A percentile compares a stretch with the other conserved stretches of the same genome.
These are phyloP conservation scores for Sinocyclocheilus grahami DNA, from an alignment of 2,113 vertebrate species.

Conservation along the genomic window DNA sequence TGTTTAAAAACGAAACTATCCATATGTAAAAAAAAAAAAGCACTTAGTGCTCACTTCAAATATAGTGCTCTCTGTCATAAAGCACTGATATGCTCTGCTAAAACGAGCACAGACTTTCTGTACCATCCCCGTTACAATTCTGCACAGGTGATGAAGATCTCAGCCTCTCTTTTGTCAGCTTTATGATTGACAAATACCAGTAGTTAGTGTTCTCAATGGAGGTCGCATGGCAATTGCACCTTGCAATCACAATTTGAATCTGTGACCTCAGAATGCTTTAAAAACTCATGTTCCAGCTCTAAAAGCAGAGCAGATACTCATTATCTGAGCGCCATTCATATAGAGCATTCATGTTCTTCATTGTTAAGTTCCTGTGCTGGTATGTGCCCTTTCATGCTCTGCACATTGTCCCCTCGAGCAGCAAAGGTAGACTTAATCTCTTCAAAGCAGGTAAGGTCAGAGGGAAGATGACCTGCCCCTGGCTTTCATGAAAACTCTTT, in stretches of 20 bases:
- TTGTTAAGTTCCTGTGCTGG: slow-evolving; percentile 51
- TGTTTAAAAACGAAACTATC: slow-evolving; percentile 2
- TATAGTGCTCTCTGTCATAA: slow-evolving; percentile 3
- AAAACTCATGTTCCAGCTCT: slow-evolving; percentile 45
- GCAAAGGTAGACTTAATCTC: slow-evolving; percentile 66
- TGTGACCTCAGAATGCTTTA: slow-evolving; percentile 46
- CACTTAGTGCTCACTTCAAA: background rate
- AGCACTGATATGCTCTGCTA: slow-evolving; percentile 6
- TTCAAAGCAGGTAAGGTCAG: slow-evolving; percentile 73
- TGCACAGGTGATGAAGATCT: slow-evolving; percentile 28
- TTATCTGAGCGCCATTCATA: slow-evolving; percentile 63
- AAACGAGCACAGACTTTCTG: background rate
- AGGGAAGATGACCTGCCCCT: slow-evolving; percentile 67
- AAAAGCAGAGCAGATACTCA: slow-evolving; percentile 63
- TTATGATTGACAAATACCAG: slow-evolving; percentile 45
- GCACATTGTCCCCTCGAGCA: slow-evolving; percentile 69
- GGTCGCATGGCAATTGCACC: slow-evolving; percentile 44
- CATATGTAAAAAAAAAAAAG: slow-evolving; percentile 13
- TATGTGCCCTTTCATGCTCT: slow-evolving; percentile 67
- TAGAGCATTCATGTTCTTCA: slow-evolving; percentile 29
- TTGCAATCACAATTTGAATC: slow-evolving; percentile 70
- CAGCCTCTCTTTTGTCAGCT: slow-evolving; percentile 40
- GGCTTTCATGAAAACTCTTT: slow-evolving; percentile 61
- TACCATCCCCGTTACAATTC: background rate
- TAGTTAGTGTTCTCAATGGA: slow-evolving; percentile 41